Conservation (phyloP, 2,797 vertebrate species). For the Hippocampus kuda region DNA sequence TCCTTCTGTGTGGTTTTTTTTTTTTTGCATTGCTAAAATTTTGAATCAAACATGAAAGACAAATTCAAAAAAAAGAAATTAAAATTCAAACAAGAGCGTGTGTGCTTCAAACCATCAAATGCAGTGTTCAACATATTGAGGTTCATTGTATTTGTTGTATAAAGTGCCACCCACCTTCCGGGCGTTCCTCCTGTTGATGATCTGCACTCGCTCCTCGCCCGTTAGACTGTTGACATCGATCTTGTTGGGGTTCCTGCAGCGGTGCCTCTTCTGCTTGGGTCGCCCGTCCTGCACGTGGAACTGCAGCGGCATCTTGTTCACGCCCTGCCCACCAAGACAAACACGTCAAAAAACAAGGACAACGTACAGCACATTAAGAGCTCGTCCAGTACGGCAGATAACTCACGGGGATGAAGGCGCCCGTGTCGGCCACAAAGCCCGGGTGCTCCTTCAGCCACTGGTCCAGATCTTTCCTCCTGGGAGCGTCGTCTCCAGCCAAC, state of each 20-base stretch:
- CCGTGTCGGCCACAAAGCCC: constrained; percentile 91
- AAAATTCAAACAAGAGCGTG: not conserved
- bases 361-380: not conserved
- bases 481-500: constrained; percentile 93
- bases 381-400: not conserved
- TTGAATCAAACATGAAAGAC: not conserved
- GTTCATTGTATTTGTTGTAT: not conserved
- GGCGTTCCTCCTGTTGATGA: constrained; percentile 95
- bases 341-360: not conserved
- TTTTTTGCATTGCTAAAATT: too few species aligned
- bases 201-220: constrained; percentile 94
- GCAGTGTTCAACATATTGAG: not conserved
- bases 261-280: constrained; percentile 96
- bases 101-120: too few species aligned
- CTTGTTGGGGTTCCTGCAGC: constrained; percentile 96
- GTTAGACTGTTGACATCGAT: constrained; percentile 94
- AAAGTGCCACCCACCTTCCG: constrained; percentile 73
- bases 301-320: constrained; percentile 82
- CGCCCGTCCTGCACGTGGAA: constrained; percentile 89
- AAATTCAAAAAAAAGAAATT: not conserved
- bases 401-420: constrained; percentile 90
- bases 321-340: constrained; percentile 45
- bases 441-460: constrained; percentile 93
- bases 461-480: constrained; percentile 86
- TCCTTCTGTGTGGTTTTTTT: too few species aligned